phyloP scores from a whole-genome alignment of 2,888 invertebrate species.

The Spodoptera exigua region DNA sequence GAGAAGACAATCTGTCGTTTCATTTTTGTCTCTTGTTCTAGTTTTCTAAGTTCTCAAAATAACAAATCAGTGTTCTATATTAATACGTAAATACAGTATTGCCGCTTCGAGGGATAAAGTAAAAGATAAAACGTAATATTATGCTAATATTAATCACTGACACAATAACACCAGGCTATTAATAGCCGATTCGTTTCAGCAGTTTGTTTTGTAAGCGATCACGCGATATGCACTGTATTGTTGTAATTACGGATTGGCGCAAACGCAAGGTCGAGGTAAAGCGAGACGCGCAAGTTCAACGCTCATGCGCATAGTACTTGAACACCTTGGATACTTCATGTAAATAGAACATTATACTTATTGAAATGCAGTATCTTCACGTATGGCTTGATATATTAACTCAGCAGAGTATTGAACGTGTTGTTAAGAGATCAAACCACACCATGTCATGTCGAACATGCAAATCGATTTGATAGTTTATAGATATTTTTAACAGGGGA shows the following conservation, averaged over 20 bases:
- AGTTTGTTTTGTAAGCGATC: constrained; percentile 53
- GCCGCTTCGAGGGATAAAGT: too few species aligned
- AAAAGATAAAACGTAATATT: too few species aligned
- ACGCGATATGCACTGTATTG: constrained; percentile 51
- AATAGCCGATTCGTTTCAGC: constrained; percentile 53
- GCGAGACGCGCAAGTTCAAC: constrained; percentile 69
- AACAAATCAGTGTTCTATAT: too few species aligned
- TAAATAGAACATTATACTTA: constrained; percentile 33
- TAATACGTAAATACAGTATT: too few species aligned
- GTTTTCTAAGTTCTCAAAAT: too few species aligned
- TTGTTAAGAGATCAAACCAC: too few species aligned
- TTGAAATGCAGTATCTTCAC: constrained; percentile 31
- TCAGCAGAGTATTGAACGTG: background rate
- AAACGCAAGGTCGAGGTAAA: constrained; percentile 72
- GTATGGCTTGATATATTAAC: constrained; percentile 8
- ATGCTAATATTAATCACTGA: constrained; percentile 29
- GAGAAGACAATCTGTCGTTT: too few species aligned
- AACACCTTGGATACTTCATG: constrained; percentile 45
- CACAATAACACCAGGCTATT: constrained; percentile 32
- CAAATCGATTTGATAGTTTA: too few species aligned
- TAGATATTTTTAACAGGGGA: too few species aligned
- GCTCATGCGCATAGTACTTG: constrained; percentile 57
- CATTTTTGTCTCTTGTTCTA: too few species aligned
- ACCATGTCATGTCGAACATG: constrained; percentile 5
- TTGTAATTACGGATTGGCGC: constrained; percentile 41